Evolutionary conservation across 2,797 vertebrate species (phyloP), one percentile per base, ranked within the genome.

Genomic region (Pelobates cultripes): DNA sequence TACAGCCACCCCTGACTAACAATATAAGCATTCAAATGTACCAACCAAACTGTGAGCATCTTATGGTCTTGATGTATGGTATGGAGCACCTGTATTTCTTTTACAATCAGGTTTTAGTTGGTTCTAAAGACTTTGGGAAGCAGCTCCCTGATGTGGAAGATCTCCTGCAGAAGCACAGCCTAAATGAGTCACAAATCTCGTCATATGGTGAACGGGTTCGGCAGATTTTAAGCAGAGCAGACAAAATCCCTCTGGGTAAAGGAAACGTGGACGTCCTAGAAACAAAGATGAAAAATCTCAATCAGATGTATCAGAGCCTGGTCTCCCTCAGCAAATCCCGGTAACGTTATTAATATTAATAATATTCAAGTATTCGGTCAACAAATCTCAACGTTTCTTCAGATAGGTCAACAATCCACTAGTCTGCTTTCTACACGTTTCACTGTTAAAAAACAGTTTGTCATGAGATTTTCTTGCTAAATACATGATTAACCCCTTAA

Each of bases 151-250:
- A 97, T 76, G 93, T 91, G 14, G 92, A 91, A 67, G 92, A 94
- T 80, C 89, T 97, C 73, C 92, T 97, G 5, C 96, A 97, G 88
- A 95, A 93, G 55, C 96, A 97, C 61, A 91, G 95, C 51, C 91
- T 98, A 55, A 70, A 96, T 84, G 94, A 96, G 77, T 91, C 94
- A 0, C 96, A 95, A 85, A 93, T 97, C 86, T 93, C 89, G 0
- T 90, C 93, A 64, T 94, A 93, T 1, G 94, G 92, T 10, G 93
- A 94, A 81, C 92, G 89, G 8, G 80, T 96, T 85, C 84, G 44
- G 14, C 78, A 80, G 43, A 93, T 97, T 75, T 91, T 88, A 71
- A 86, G 83, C 75, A 89, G 85, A 66, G 89, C 91, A 0, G 77
- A 90, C 41, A 88, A 89, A 82, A 87, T 90, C 78, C 89, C 87